Percentiles rank a stretch among this genome's conserved stretches.
phyloP scores from a whole-genome alignment of 2,113 vertebrate genomes.

The Shinisaurus crocodilurus region DNA sequence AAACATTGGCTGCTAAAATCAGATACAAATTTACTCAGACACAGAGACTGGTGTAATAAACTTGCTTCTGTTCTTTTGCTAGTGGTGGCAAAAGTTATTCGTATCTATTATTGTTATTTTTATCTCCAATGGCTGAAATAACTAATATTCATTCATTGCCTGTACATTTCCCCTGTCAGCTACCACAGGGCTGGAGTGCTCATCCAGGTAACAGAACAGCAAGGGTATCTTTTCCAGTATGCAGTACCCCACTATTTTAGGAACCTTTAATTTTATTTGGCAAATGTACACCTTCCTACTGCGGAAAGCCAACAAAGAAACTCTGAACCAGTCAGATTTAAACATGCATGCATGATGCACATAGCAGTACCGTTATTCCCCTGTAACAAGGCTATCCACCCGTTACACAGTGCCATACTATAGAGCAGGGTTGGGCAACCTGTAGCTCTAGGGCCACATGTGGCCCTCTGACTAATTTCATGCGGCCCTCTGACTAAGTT shows the following conservation, averaged over 20 bases:
- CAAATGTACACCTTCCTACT: background rate
- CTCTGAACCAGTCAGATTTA: background rate
- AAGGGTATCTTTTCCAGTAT: background rate
- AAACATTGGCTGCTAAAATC: background rate
- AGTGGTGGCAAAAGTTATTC: background rate
- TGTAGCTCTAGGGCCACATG: too few relatives aligned
- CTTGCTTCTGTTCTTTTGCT: background rate
- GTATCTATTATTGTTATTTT: background rate
- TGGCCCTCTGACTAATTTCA: too few relatives aligned
- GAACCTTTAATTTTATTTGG: background rate
- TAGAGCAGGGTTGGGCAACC: too few relatives aligned
- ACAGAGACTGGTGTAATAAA: background rate
- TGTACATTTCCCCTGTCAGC: background rate
- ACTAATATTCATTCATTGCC: background rate
- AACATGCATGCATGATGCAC: background rate
- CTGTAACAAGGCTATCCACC: background rate
- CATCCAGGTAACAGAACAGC: background rate
- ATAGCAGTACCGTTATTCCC: background rate
- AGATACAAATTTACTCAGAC: background rate
- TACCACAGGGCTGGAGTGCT: background rate
- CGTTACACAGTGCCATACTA: background rate
- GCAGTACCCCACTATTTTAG: background rate
- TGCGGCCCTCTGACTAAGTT: too few relatives aligned
- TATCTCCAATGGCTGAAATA: background rate
- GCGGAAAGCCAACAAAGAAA: background rate